phyloP scores from a whole-genome alignment of 64 coral and sea anemone genomes.

The Montipora efflorescens region DNA sequence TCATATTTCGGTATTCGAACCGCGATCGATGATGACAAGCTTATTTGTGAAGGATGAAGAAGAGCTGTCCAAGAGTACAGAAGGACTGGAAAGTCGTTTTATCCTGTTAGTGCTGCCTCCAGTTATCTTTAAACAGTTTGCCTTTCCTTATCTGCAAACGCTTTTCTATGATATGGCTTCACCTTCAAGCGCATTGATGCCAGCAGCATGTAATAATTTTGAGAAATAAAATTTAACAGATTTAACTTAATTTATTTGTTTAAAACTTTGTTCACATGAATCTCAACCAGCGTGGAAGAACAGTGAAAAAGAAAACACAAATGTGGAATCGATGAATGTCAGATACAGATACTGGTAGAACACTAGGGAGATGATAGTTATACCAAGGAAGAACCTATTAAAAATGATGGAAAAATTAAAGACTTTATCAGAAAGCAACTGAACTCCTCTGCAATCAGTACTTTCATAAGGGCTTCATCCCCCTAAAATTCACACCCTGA shows the following conservation, averaged over 20 bases:
- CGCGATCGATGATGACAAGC: too few relatives aligned
- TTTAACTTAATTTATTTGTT: too few relatives aligned
- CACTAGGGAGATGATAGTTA: neutral
- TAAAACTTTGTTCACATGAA: slow-evolving; percentile 4
- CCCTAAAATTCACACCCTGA: too few relatives aligned
- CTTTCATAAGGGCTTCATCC: neutral
- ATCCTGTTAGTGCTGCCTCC: neutral
- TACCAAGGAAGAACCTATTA: neutral
- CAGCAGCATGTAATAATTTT: neutral
- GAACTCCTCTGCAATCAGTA: neutral
- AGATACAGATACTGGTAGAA: neutral
- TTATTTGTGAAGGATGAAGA: too few relatives aligned
- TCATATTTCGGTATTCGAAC: too few relatives aligned
- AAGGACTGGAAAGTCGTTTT: neutral
- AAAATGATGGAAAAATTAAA: neutral
- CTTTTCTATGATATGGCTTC: too few relatives aligned
- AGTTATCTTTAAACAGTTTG: neutral
- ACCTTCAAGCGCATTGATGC: too few relatives aligned
- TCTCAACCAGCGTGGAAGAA: neutral
- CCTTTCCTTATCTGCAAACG: neutral
- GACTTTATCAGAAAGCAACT: neutral
- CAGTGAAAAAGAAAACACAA: neutral
- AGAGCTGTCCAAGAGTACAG: neutral
- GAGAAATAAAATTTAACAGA: neutral
- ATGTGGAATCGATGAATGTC: neutral